Base-by-base conservation (phyloP, 2,888 invertebrate species). In the Stegana nigrithorax region DNA sequence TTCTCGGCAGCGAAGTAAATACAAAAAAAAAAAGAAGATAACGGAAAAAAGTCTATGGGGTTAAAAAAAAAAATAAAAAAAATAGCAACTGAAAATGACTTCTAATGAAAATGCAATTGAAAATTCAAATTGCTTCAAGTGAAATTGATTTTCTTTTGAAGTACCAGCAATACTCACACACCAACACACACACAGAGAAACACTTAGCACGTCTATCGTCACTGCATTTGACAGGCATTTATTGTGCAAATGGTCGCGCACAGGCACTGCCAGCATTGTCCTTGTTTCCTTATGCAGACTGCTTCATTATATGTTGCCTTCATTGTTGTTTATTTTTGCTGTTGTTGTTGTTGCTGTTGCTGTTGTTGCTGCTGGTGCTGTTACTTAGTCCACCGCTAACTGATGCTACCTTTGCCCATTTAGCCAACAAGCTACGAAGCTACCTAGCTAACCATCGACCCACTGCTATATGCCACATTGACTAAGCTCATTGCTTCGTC, bases 71-170 rank as follows among this genome's bases (percentile, higher is more conserved):
- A n/a, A n/a, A n/a, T n/a, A n/a, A n/a, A n/a, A n/a, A n/a, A n/a
- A n/a, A n/a, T n/a, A n/a, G n/a, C n/a, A n/a, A n/a, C n/a, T n/a
- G 2, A 36, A 36, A 36, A 36, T 14, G 10, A 55, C 29, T 12
- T 53, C 21, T 65, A 72, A 68, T 71, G 73, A 68, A 74, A 71
- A 77, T 66, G 68, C 72, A 70, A 76, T 74, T 72, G 65, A 62
- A 62, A n/a, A 39, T 57, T 62, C 55, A 68, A 76, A 70, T 64
- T 66, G 77, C 67, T 77, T 71, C 65, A 74, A 61, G 63, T 66
- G 63, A 67, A 71, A 68, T 72, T 70, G 72, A 73, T 74, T 70
- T 71, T 66, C 72, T 68, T 73, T 73, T 73, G 68, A 72, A 68
- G 67, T 68, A 14, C 14, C n/a, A n/a, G n/a, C n/a, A n/a, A n/a